Base-by-base conservation (phyloP, 2,797 vertebrate genomes). In the Sparus aurata region DNA sequence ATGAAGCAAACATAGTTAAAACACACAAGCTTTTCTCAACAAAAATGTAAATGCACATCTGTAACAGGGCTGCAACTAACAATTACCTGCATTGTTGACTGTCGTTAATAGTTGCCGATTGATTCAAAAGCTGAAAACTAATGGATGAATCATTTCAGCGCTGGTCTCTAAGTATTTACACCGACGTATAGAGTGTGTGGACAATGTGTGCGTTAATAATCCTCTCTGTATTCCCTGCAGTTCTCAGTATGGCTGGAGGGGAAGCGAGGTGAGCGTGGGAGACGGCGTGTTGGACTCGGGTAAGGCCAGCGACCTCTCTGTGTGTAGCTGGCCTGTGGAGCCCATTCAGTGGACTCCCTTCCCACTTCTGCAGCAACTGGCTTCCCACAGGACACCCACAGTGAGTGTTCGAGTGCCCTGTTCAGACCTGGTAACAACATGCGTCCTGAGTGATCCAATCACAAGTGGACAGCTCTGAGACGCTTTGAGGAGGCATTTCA, bases 251-350 rank as follows among this genome's bases (percentile, higher is more conserved):
- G 94, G 93, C 0, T 96, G 96, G 96, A 94, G 96, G 71, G 91
- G 95, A 0, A 97, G 97, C 12, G 96, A 95, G 61, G 90, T 93
- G 92, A 97, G 96, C 80, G 50, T 97, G 79, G 97, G 96, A 0
- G 97, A 97, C 0, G 95, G 95, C 1, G 96, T 97, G 90, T 84
- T 97, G 60, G 97, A 98, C 91, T 98, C 97, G 0, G 97, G 97
- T 12, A 97, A 98, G 88, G 97, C 96, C 87, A 98, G 97, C 0
- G 97, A 97, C 67, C 94, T 97, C 55, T 98, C 97, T 0, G 96
- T 97, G 67, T 97, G 95, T 0, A 98, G 97, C 69, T 97, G 97
- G 97, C 96, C 97, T 0, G 92, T 95, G 59, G 97, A 98, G 78
- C 97, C 97, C 34, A 92, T 95, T 72, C 96, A 95, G 54, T 97